Evolutionary conservation across 2,113 vertebrate genomes (phyloP).

Genomic region (Trinectes maculatus): DNA sequence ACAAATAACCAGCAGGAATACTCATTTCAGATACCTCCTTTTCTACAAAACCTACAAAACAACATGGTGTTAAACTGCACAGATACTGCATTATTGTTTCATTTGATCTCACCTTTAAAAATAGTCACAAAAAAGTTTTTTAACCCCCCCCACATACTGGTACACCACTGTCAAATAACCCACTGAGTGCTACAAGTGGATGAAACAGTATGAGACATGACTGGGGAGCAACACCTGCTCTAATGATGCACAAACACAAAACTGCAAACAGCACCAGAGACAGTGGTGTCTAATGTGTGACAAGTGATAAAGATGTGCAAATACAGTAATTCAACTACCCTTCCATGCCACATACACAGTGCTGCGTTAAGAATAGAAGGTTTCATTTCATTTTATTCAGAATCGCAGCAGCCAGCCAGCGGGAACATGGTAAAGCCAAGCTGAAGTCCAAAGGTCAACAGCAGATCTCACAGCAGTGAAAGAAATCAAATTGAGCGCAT

Average conservation of each 20-base stretch:
- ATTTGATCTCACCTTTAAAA: no score
- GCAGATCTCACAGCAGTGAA: not conserved
- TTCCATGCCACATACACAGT: not conserved
- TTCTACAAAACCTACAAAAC: no score
- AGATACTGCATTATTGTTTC: no score
- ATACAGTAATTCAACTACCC: not conserved
- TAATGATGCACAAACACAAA: not conserved
- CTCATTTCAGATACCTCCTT: no score
- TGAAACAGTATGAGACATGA: not conserved
- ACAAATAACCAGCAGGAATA: no score
- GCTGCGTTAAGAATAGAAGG: slow-evolving; percentile 3
- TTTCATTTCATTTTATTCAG: not conserved
- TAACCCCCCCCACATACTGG: no score
- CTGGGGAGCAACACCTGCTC: not conserved
- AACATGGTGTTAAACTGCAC: no score
- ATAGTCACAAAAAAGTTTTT: no score
- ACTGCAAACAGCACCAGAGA: not conserved
- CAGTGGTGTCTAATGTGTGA: not conserved
- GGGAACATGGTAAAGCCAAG: not conserved
- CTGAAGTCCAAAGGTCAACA: slow-evolving; percentile 9
- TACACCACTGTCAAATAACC: no score
- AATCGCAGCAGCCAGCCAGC: not conserved
- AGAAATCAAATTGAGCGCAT: slow-evolving; percentile 2
- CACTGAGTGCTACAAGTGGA: slow-evolving; percentile 19
- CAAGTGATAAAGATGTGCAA: no score